Evolutionary conservation across 2,888 invertebrate genomes (phyloP).

Genomic region (Erebia aethiops): DNA sequence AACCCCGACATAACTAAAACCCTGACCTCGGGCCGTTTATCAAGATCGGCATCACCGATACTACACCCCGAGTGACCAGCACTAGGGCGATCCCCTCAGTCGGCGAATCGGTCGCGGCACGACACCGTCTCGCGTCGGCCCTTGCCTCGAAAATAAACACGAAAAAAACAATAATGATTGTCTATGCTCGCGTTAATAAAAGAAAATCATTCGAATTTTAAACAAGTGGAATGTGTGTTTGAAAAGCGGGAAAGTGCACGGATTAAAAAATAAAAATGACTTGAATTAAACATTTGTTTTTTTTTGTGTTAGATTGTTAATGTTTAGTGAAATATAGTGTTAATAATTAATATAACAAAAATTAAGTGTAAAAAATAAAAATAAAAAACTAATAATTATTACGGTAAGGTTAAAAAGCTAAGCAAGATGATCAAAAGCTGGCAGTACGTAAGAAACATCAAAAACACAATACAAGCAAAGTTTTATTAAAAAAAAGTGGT

Average conservation of each 20-base stretch:
- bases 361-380: neutral
- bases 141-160: slow-evolving; percentile 43
- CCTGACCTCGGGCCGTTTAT: slow-evolving; percentile 76
- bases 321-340: slow-evolving; percentile 8
- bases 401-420: slow-evolving; percentile 1
- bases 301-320: slow-evolving; percentile 1
- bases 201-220: slow-evolving; percentile 17
- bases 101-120: slow-evolving; percentile 65
- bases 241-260: slow-evolving; percentile 31
- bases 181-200: slow-evolving; percentile 17
- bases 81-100: slow-evolving; percentile 65
- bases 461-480: too few species aligned
- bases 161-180: slow-evolving; percentile 36
- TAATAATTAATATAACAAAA: too few species aligned
- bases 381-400: neutral
- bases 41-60: slow-evolving; percentile 79
- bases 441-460: neutral
- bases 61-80: slow-evolving; percentile 65
- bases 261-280: slow-evolving; percentile 17
- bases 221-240: neutral
- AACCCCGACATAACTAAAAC: slow-evolving; percentile 59
- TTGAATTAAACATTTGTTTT: slow-evolving; percentile 39
- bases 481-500: too few species aligned
- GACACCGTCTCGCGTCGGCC: slow-evolving; percentile 53
- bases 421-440: slow-evolving; percentile 2